phyloP scores from a whole-genome alignment of 2,888 invertebrate genomes.

The Drosophila gaucha region DNA sequence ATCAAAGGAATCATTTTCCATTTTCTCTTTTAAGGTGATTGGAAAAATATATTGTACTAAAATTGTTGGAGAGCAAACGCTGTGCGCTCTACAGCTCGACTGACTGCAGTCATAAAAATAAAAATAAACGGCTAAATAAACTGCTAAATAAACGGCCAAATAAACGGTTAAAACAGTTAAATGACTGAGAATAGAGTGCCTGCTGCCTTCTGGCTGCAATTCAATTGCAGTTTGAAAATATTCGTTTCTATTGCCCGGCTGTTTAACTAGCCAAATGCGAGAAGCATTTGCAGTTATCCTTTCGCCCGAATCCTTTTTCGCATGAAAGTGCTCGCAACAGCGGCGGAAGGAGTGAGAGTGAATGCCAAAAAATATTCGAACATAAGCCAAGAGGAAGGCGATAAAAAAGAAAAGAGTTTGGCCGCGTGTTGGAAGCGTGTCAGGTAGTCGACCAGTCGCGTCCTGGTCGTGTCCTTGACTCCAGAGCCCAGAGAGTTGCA shows the following conservation, averaged over 20 bases:
- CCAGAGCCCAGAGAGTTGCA: conserved; percentile 58
- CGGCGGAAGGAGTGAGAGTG: conserved; percentile 39
- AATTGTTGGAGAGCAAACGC: conserved; percentile 45
- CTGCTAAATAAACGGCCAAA: conserved; percentile 29
- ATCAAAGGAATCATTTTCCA: conserved; percentile 37
- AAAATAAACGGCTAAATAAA: conserved; percentile 43
- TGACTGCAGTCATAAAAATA: conserved; percentile 43
- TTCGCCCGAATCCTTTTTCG: conserved; percentile 48
- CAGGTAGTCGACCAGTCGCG: conserved; percentile 48
- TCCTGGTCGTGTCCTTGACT: conserved; percentile 55
- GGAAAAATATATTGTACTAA: conserved; percentile 50
- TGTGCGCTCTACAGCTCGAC: conserved; percentile 15
- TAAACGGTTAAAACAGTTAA: conserved; percentile 50
- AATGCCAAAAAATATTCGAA: conserved; percentile 7
- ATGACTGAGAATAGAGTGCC: conserved; percentile 32
- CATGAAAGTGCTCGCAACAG: conserved; percentile 8
- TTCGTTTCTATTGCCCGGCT: conserved; percentile 29
- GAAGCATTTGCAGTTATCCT: conserved; percentile 39
- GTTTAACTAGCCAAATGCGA: conserved; percentile 12
- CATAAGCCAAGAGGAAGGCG: conserved; percentile 6
- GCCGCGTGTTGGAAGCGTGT: conserved; percentile 75
- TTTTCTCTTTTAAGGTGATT: conserved; percentile 42
- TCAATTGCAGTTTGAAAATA: conserved; percentile 49
- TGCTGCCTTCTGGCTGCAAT: conserved; percentile 36
- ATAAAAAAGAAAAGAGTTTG: conserved; percentile 51